phyloP scores from a whole-genome alignment of 1,140 invertebrate species.

The Acromyrmex charruanus region DNA sequence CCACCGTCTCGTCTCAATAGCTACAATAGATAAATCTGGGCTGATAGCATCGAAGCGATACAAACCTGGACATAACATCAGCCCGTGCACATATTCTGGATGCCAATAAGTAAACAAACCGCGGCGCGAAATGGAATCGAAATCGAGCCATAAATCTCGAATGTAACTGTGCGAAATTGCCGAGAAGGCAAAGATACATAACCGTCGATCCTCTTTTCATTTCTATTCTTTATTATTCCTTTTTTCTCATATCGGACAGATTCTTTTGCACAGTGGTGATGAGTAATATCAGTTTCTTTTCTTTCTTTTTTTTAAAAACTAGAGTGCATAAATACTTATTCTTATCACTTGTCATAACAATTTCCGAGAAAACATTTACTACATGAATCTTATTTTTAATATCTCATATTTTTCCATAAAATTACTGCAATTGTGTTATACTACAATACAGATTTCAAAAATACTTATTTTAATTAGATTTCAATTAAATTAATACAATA shows the following conservation, averaged over 20 bases:
- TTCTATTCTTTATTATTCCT: conserved; percentile 18
- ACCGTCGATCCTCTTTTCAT: conserved; percentile 12
- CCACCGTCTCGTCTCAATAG: conserved; percentile 25
- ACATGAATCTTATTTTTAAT: background rate
- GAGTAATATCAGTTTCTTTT: background rate
- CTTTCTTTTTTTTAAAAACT: background rate
- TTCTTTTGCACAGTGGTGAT: background rate
- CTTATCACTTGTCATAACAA: background rate
- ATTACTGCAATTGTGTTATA: background rate
- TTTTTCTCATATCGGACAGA: background rate
- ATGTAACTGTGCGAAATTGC: conserved; percentile 70
- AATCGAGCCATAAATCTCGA: conserved; percentile 80
- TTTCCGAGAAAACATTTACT: background rate
- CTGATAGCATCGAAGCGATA: conserved; percentile 46
- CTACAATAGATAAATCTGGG: conserved; percentile 58
- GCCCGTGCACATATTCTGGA: conserved; percentile 58
- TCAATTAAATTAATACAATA: background rate
- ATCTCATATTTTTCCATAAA: background rate
- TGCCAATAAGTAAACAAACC: conserved; percentile 79
- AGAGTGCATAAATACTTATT: background rate
- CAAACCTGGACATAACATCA: conserved; percentile 53
- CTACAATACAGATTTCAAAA: background rate
- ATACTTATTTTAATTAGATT: background rate
- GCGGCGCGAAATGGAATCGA: conserved; percentile 79
- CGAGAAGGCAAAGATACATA: conserved; percentile 58